Conservation (phyloP, 2,888 invertebrate genomes). For the Julus scandinavius region DNA sequence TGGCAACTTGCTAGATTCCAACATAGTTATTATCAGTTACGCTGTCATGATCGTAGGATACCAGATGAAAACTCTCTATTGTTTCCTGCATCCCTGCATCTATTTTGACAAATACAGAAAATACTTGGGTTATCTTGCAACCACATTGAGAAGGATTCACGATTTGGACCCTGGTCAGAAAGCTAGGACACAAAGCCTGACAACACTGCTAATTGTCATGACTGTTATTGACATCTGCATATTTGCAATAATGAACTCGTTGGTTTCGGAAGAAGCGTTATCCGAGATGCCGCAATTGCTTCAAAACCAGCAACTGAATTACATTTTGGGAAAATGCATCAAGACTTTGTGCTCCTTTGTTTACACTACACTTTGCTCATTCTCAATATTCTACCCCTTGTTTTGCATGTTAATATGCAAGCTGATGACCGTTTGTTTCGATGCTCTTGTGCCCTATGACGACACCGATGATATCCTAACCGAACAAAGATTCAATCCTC, state of each 20-base stretch:
- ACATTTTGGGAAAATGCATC: not conserved
- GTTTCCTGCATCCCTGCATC: not conserved
- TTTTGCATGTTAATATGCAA: not conserved
- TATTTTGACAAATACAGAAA: not conserved
- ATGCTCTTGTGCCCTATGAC: not conserved
- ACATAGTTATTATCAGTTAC: not conserved
- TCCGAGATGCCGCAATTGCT: not conserved
- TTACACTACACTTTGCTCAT: not conserved
- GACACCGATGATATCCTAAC: not conserved
- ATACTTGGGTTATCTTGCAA: not conserved
- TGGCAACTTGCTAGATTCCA: not conserved
- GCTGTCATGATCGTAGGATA: not conserved
- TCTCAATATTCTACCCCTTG: not conserved
- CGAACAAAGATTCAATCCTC: not conserved
- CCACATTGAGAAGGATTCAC: not conserved
- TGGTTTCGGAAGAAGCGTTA: not conserved
- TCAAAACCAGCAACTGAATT: not conserved
- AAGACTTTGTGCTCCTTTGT: not conserved
- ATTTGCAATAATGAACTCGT: not conserved
- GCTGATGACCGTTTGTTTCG: constrained; percentile 11
- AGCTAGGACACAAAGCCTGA: not conserved
- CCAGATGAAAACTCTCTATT: not conserved
- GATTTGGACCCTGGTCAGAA: not conserved
- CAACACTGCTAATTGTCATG: not conserved
- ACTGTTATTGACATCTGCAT: not conserved